phyloP scores from a whole-genome alignment of 1,140 invertebrate genomes.

The Antheraea mylitta region DNA sequence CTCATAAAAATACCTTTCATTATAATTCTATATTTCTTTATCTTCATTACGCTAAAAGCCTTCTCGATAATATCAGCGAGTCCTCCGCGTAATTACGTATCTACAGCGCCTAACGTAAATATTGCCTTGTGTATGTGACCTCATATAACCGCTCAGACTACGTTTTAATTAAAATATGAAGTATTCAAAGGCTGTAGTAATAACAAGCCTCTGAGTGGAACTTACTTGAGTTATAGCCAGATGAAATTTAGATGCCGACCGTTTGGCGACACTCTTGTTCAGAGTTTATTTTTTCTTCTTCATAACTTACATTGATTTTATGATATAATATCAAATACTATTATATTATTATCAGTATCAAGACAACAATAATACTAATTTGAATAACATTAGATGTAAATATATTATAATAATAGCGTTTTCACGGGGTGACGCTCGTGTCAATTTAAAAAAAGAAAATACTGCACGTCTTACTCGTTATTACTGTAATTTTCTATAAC shows the following conservation, averaged over 20 bases:
- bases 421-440: too few relatives aligned
- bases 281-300: background rate
- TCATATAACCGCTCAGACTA: slow-evolving; percentile 18
- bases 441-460: too few relatives aligned
- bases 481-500: too few relatives aligned
- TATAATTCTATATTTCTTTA: background rate
- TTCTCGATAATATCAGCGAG: background rate
- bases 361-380: too few relatives aligned
- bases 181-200: slow-evolving; percentile 27
- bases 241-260: slow-evolving; percentile 10
- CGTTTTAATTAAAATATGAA: slow-evolving; percentile 30
- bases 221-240: slow-evolving; percentile 21
- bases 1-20: too few relatives aligned
- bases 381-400: too few relatives aligned
- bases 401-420: too few relatives aligned
- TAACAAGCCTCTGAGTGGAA: slow-evolving; percentile 19
- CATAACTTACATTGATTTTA: background rate
- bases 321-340: background rate
- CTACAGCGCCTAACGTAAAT: slow-evolving; percentile 6
- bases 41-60: background rate
- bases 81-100: background rate
- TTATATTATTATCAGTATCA: background rate
- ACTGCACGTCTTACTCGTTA: too few relatives aligned
- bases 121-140: slow-evolving; percentile 10
- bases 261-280: background rate